Conservation (phyloP, 2,888 invertebrate species). For the Mythimna lalbum region DNA sequence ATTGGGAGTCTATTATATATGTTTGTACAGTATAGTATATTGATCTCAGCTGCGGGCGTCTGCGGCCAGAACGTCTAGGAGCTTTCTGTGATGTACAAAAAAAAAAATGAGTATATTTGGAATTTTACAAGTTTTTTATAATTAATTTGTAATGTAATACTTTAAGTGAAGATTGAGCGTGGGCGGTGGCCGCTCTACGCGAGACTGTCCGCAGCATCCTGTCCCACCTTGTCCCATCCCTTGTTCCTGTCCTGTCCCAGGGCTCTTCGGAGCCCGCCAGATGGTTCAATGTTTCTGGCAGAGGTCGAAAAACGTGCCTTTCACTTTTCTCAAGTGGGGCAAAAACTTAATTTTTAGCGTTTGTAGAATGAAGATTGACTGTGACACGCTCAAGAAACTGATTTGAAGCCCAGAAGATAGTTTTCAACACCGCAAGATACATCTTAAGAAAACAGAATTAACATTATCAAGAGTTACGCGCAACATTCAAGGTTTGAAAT, state of each 20-base stretch:
- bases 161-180: constrained; percentile 86
- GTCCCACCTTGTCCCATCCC: constrained; percentile 75
- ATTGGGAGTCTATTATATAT: constrained; percentile 86
- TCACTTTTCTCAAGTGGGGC: constrained; percentile 74
- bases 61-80: constrained; percentile 74
- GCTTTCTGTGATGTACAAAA: constrained; percentile 90
- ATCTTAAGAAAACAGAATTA: background rate
- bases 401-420: background rate
- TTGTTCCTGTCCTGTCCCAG: constrained; percentile 76
- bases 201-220: constrained; percentile 83
- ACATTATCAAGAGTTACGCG: background rate
- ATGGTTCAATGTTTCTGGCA: constrained; percentile 76
- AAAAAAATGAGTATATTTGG: constrained; percentile 89
- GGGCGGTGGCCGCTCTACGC: constrained; percentile 74
- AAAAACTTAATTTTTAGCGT: constrained; percentile 51
- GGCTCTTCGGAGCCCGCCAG: constrained; percentile 82
- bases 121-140: constrained; percentile 91
- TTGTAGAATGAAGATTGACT: background rate
- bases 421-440: too few species aligned
- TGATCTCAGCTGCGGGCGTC: constrained; percentile 88
- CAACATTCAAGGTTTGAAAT: background rate
- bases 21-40: constrained; percentile 87
- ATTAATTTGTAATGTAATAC: constrained; percentile 89
- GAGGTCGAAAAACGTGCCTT: constrained; percentile 58
- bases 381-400: constrained; percentile 39